Percentiles rank a stretch among this genome's conserved stretches.
Conservation (phyloP, 2,113 vertebrate genomes). For the Notothenia rossii region DNA sequence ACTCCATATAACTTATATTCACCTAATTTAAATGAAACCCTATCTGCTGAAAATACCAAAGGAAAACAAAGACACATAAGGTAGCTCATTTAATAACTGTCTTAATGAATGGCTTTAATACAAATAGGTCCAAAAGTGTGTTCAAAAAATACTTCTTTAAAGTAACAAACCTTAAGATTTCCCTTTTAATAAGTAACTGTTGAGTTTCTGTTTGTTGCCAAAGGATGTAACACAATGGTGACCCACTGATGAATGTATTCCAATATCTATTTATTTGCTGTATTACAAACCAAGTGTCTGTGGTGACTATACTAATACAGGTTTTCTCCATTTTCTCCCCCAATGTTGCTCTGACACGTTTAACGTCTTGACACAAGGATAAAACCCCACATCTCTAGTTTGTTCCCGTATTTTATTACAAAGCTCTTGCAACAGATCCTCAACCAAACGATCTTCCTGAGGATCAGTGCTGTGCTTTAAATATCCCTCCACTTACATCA, state of each 20-base stretch:
- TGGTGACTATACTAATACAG: too few species aligned
- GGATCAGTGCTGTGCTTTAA: slow-evolving; percentile 41
- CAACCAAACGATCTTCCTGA: slow-evolving; percentile 41
- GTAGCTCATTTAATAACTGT: too few species aligned
- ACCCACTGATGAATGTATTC: too few species aligned
- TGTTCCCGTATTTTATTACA: slow-evolving; percentile 31
- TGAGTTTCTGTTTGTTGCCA: too few species aligned
- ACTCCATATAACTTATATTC: not conserved
- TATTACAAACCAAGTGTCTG: too few species aligned
- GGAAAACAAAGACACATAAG: not conserved
- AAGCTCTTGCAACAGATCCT: slow-evolving; percentile 18
- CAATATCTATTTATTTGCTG: too few species aligned
- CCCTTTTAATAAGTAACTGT: too few species aligned
- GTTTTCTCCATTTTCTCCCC: too few species aligned
- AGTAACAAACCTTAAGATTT: not conserved
- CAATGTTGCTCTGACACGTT: not conserved
- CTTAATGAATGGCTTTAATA: not conserved
- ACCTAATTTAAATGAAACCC: not conserved
- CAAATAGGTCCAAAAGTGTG: not conserved
- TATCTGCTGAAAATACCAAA: not conserved
- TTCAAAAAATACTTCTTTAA: not conserved
- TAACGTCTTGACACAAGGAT: not conserved
- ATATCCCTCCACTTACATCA: slow-evolving; percentile 67
- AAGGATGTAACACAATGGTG: too few species aligned
- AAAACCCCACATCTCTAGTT: not conserved